Conservation (phyloP, 2,888 invertebrate genomes). For the Macaria notata region DNA sequence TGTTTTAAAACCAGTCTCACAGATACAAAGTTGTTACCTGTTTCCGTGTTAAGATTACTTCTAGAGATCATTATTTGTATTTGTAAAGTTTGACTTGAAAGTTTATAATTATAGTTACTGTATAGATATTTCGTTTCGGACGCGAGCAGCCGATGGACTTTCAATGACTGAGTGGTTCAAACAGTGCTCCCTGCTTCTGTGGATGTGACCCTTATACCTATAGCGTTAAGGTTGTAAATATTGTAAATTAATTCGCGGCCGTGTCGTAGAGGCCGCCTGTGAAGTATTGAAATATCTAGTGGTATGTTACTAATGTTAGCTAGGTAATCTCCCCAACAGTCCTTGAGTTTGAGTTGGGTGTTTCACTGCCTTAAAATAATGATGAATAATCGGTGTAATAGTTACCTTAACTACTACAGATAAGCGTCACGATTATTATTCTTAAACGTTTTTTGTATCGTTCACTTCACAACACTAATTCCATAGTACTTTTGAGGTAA, state of each 20-base stretch:
- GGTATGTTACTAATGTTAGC: constrained; percentile 79
- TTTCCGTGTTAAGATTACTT: constrained; percentile 73
- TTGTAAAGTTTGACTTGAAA: constrained; percentile 66
- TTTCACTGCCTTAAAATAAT: constrained; percentile 82
- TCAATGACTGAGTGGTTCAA: constrained; percentile 73
- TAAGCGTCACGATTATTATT: constrained; percentile 65
- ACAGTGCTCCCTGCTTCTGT: constrained; percentile 68
- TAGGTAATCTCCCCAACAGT: constrained; percentile 82
- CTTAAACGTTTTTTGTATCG: constrained; percentile 54
- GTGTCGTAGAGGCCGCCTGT: constrained; percentile 75
- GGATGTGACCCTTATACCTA: constrained; percentile 52
- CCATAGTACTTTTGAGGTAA: too few species aligned
- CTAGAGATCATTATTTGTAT: constrained; percentile 63
- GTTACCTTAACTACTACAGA: constrained; percentile 71
- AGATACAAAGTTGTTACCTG: constrained; percentile 63
- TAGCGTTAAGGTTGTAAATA: constrained; percentile 76
- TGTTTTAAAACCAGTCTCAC: constrained; percentile 38
- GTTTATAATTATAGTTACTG: constrained; percentile 72
- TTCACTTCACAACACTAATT: constrained; percentile 42
- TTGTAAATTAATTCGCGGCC: constrained; percentile 77
- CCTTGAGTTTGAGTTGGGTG: constrained; percentile 80
- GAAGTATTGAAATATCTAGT: constrained; percentile 69
- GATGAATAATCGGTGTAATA: constrained; percentile 68
- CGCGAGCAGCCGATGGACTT: constrained; percentile 76
- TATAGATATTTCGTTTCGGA: constrained; percentile 69